Evolutionary conservation across 2,113 vertebrate genomes (phyloP).

Genomic region (Ranitomeya imitator): DNA sequence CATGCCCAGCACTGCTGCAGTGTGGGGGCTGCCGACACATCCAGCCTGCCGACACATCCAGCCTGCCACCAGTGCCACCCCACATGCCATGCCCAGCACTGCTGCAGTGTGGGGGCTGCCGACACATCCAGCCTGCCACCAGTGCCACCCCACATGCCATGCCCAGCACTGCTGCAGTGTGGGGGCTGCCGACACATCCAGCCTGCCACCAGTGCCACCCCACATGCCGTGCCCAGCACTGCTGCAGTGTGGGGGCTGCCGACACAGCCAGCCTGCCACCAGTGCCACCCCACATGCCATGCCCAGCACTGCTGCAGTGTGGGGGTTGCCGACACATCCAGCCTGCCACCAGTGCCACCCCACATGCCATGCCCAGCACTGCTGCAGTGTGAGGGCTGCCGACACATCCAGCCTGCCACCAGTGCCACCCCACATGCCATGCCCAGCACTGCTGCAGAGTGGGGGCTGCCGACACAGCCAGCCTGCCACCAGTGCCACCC

Average conservation of each 20-base stretch:
- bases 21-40: slow-evolving; percentile 57
- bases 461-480: slow-evolving; percentile 49
- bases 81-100: slow-evolving; percentile 32
- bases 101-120: slow-evolving; percentile 65
- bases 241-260: slow-evolving; percentile 65
- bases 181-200: slow-evolving; percentile 49
- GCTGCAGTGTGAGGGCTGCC: slow-evolving; percentile 65
- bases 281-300: too few relatives aligned
- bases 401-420: background rate
- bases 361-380: slow-evolving; percentile 32
- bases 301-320: slow-evolving; percentile 64
- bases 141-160: too few relatives aligned
- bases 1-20: slow-evolving; percentile 63
- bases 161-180: slow-evolving; percentile 64
- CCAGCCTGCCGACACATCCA: background rate
- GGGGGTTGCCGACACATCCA: slow-evolving; percentile 49
- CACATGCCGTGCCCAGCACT: slow-evolving; percentile 28
- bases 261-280: background rate
- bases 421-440: too few relatives aligned
- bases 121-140: background rate
- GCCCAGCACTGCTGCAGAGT: slow-evolving; percentile 64
- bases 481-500: too few relatives aligned
- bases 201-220: too few relatives aligned
- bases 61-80: too few relatives aligned
- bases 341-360: too few relatives aligned